Evolutionary conservation across 2,113 vertebrate genomes (phyloP).

Genomic region (Pipra filicauda): DNA sequence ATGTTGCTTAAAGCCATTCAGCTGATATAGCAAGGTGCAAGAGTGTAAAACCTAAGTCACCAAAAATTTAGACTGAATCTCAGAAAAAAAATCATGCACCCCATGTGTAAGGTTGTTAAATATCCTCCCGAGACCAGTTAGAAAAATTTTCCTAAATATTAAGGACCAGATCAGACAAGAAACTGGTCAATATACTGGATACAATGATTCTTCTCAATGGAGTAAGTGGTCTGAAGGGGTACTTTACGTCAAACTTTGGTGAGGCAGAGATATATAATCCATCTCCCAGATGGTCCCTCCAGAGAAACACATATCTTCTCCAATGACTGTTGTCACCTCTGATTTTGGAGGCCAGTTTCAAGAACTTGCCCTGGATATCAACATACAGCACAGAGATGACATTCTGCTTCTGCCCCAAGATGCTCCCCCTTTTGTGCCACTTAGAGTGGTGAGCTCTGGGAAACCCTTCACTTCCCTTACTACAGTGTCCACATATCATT

Average conservation of each 20-base stretch:
- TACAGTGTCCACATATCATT: background rate
- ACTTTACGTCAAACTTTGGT: background rate
- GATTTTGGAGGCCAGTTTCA: background rate
- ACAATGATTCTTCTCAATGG: background rate
- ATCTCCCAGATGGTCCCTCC: background rate
- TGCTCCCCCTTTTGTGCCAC: background rate
- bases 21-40: background rate
- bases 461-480: background rate
- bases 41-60: background rate
- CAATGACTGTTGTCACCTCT: background rate
- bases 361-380: background rate
- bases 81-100: background rate
- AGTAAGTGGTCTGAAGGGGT: background rate
- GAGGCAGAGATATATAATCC: rapidly evolving
- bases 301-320: background rate
- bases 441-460: background rate
- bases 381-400: background rate
- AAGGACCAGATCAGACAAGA: background rate
- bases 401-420: background rate
- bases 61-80: background rate
- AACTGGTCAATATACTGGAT: background rate
- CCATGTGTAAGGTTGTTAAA: background rate
- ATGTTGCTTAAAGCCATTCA: background rate
- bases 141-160: background rate
- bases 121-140: background rate